Conservation (phyloP, 2,113 vertebrate species). For the Myiagra hebetior region DNA sequence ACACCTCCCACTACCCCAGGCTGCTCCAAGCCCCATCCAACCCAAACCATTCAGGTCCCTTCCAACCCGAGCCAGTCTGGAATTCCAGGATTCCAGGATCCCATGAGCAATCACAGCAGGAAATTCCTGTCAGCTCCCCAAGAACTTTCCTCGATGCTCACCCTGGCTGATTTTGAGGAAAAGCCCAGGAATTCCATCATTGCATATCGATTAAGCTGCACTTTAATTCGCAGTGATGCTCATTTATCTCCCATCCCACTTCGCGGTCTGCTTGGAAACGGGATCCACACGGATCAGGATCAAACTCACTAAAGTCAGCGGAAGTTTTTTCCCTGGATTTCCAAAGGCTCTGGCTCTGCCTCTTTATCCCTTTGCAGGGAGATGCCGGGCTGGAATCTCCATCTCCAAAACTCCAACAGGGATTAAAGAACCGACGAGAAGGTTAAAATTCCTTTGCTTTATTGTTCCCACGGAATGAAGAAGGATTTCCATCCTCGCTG, state of each 20-base stretch:
- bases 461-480: neutral
- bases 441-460: neutral
- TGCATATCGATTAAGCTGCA: rapidly evolving
- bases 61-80: neutral
- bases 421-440: rapidly evolving
- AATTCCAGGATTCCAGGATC: neutral
- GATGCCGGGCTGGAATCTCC: neutral
- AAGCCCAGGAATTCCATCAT: neutral
- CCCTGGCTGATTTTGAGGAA: neutral
- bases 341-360: neutral
- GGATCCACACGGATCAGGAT: neutral
- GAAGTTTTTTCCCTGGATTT: neutral
- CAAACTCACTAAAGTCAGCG: neutral
- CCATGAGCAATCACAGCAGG: too few relatives aligned
- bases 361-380: neutral
- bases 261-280: rapidly evolving
- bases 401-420: neutral
- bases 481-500: neutral
- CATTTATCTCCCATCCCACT: too few relatives aligned
- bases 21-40: neutral
- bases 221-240: neutral
- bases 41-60: too few relatives aligned
- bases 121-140: neutral
- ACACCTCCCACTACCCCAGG: neutral
- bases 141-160: neutral